These are phyloP conservation scores for Micrasema longulum DNA, from an alignment of 1,140 invertebrate species.

Conservation along the genomic window DNA sequence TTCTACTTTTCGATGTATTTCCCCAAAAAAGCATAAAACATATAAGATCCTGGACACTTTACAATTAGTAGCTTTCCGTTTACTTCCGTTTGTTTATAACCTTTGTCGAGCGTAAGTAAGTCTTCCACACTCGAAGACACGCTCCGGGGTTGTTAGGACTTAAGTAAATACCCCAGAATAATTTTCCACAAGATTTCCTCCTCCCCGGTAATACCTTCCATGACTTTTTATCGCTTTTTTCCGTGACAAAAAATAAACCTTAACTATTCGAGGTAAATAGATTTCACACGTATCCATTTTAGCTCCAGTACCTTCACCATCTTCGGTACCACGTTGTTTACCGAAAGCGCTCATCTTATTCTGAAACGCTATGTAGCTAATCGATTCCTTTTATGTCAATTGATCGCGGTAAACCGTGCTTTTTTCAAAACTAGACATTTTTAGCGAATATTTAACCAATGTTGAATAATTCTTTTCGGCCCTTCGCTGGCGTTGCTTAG, in stretches of 20 bases:
- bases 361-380: too few species aligned
- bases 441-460: too few species aligned
- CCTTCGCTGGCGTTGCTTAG: constrained; percentile 23
- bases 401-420: too few species aligned
- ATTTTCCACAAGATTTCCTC: constrained; percentile 53
- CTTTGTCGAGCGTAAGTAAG: constrained; percentile 30
- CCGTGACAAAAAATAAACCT: constrained; percentile 46
- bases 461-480: constrained; percentile 16
- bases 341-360: too few species aligned
- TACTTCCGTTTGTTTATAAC: constrained; percentile 26
- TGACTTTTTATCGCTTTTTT: constrained; percentile 44
- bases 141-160: constrained; percentile 36
- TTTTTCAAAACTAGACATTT: too few species aligned
- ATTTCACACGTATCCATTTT: constrained; percentile 43
- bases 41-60: too few species aligned
- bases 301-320: not conserved
- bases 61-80: too few species aligned
- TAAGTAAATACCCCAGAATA: constrained; percentile 47
- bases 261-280: constrained; percentile 42
- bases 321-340: too few species aligned
- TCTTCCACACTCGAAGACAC: constrained; percentile 31
- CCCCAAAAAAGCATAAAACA: too few species aligned
- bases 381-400: too few species aligned
- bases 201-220: constrained; percentile 31
- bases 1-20: too few species aligned